Conservation (phyloP, 2,797 vertebrate species). For the Micrastur ruficollis region DNA sequence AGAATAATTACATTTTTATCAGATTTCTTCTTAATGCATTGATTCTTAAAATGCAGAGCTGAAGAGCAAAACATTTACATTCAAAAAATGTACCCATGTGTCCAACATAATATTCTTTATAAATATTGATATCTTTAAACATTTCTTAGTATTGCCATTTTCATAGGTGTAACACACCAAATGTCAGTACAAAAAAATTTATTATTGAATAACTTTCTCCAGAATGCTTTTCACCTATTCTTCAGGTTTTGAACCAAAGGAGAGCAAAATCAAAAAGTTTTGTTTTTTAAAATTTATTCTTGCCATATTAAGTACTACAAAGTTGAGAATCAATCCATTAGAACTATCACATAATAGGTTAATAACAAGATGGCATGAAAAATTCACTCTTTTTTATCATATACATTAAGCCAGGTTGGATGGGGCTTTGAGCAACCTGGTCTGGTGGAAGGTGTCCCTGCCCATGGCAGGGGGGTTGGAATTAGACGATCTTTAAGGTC, state of each 20-base stretch:
- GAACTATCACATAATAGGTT: background rate
- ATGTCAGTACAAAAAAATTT: background rate
- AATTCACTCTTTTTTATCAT: background rate
- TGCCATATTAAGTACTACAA: background rate
- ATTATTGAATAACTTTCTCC: background rate
- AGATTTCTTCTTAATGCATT: background rate
- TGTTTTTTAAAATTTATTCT: background rate
- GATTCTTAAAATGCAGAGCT: background rate
- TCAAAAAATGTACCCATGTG: background rate
- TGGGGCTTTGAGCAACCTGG: background rate
- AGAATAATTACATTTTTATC: background rate
- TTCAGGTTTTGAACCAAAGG: background rate
- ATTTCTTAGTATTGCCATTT: background rate
- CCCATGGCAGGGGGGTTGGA: background rate
- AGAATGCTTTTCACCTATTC: background rate
- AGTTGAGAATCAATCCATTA: background rate
- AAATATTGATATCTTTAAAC: background rate
- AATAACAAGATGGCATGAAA: background rate
- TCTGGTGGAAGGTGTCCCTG: background rate
- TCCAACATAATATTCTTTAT: background rate
- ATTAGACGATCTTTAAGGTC: background rate
- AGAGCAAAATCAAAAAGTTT: background rate
- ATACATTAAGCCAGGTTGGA: background rate
- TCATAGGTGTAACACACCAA: background rate
- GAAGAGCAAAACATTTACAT: background rate